Conservation (phyloP, 1,140 invertebrate genomes). For the Drosophila parabipectinata region DNA sequence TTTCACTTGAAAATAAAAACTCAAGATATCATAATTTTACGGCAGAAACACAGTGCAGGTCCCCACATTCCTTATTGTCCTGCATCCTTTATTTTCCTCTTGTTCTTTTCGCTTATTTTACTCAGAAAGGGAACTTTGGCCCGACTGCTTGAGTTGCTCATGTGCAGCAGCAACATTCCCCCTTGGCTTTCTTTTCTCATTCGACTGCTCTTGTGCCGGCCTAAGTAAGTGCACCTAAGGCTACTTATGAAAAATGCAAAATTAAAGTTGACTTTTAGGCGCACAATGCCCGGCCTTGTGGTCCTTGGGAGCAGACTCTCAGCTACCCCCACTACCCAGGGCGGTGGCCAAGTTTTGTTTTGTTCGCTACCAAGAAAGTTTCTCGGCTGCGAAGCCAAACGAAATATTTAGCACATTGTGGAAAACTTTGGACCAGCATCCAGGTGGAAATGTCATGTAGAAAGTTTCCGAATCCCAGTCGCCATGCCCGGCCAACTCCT, state of each 20-base stretch:
- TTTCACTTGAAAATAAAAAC: neutral
- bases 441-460: slow-evolving; percentile 66
- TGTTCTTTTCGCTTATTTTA: slow-evolving; percentile 12
- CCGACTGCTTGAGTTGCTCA: slow-evolving; percentile 61
- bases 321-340: neutral
- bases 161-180: slow-evolving; percentile 27
- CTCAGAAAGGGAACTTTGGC: slow-evolving; percentile 43
- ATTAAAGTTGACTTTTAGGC: slow-evolving; percentile 82
- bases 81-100: slow-evolving; percentile 53
- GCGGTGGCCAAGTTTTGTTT: slow-evolving; percentile 28
- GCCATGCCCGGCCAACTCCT: slow-evolving; percentile 65
- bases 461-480: slow-evolving; percentile 48
- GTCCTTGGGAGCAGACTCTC: neutral
- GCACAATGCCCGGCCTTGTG: slow-evolving; percentile 37
- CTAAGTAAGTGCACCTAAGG: slow-evolving; percentile 83
- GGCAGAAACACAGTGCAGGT: neutral
- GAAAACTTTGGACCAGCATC: slow-evolving; percentile 19
- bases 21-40: neutral
- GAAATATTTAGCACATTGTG: slow-evolving; percentile 46
- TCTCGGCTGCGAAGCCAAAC: slow-evolving; percentile 19
- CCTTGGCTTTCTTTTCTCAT: slow-evolving; percentile 54
- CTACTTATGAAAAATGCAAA: slow-evolving; percentile 83
- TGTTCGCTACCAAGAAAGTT: slow-evolving; percentile 57
- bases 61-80: neutral
- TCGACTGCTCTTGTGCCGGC: slow-evolving; percentile 69